Evolutionary conservation across 1,140 invertebrate species (phyloP).

Genomic region (Ylistrum balloti): DNA sequence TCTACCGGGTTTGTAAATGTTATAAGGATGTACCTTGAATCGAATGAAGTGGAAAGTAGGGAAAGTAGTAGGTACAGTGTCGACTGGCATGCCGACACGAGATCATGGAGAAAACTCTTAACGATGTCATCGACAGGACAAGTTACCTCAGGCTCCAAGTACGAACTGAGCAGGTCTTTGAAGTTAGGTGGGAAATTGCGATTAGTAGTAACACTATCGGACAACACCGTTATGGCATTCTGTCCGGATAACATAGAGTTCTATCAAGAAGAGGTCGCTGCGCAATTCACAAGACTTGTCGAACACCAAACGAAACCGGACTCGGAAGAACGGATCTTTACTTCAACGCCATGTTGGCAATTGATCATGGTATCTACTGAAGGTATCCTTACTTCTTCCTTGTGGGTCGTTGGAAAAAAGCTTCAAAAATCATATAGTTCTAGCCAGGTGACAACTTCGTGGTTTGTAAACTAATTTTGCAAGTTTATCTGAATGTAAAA

Average conservation of each 20-base stretch:
- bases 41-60: background rate
- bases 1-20: background rate
- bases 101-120: background rate
- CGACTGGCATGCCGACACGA: background rate
- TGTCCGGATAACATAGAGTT: background rate
- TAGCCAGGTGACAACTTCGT: background rate
- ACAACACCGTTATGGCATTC: background rate
- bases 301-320: background rate
- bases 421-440: background rate
- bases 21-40: background rate
- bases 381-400: background rate
- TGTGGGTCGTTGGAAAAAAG: background rate
- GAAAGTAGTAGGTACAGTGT: background rate
- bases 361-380: background rate
- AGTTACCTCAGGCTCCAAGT: too few relatives aligned
- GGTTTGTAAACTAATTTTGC: background rate
- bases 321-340: background rate
- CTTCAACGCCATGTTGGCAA: background rate
- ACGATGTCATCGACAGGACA: too few relatives aligned
- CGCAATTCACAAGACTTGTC: background rate
- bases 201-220: too few relatives aligned
- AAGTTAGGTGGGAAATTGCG: too few relatives aligned
- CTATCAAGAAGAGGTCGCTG: background rate
- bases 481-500: too few relatives aligned
- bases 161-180: too few relatives aligned